Percentiles rank a stretch among this genome's conserved stretches.
Evolutionary conservation across 2,797 vertebrate species (phyloP).

Genomic region (Pygocentrus nattereri): DNA sequence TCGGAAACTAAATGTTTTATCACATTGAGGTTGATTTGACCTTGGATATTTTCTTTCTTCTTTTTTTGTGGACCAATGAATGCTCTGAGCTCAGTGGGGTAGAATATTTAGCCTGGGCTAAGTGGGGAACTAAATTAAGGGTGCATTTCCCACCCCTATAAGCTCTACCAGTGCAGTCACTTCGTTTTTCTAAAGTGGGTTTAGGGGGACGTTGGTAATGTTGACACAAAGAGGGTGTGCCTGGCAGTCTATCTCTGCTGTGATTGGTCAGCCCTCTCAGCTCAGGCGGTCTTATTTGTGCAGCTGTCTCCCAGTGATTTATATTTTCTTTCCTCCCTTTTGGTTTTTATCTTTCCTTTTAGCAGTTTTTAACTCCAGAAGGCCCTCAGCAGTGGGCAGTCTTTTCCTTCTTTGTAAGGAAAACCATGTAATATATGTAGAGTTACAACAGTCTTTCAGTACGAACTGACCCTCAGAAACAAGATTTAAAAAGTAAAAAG

Average conservation of each 20-base stretch:
- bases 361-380: slow-evolving; percentile 57
- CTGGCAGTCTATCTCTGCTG: background rate
- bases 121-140: background rate
- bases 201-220: background rate
- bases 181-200: background rate
- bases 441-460: slow-evolving; percentile 73
- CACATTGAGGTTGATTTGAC: background rate
- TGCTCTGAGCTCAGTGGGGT: background rate
- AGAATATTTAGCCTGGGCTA: background rate
- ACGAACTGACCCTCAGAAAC: slow-evolving; percentile 74
- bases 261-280: slow-evolving; percentile 15
- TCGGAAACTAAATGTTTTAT: background rate
- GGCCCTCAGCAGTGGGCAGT: slow-evolving; percentile 56
- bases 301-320: slow-evolving; percentile 68
- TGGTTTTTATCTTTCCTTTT: slow-evolving; percentile 49
- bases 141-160: background rate
- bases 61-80: slow-evolving; percentile 12
- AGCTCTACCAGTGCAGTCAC: background rate
- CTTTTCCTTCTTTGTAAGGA: slow-evolving; percentile 62
- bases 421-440: slow-evolving; percentile 73
- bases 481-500: slow-evolving; percentile 60
- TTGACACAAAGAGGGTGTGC: background rate
- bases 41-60: background rate
- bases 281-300: slow-evolving; percentile 19
- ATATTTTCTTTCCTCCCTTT: background rate